Evolutionary conservation across 2,888 invertebrate species (phyloP).

Genomic region (Athetis lepigone): DNA sequence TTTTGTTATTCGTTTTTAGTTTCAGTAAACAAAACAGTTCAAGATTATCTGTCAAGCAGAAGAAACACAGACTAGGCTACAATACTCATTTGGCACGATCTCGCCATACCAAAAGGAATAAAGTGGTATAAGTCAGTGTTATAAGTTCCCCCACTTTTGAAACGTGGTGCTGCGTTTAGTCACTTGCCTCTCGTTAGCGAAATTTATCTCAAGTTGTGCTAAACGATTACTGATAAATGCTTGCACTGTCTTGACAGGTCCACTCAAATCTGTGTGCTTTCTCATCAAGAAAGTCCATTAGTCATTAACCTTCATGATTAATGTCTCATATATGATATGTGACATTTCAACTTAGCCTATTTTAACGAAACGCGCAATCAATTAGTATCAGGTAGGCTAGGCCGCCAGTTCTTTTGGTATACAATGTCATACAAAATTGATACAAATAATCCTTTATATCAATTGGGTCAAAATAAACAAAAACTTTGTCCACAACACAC

Average conservation of each 20-base stretch:
- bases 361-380: no score
- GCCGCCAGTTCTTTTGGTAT: no score
- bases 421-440: no score
- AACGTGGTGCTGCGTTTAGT: slow-evolving; percentile 52
- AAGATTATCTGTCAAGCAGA: slow-evolving; percentile 44
- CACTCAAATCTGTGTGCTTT: no score
- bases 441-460: neutral
- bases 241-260: no score
- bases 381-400: no score
- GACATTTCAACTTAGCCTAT: no score
- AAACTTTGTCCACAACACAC: neutral
- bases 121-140: slow-evolving; percentile 71
- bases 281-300: no score
- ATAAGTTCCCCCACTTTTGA: slow-evolving; percentile 76
- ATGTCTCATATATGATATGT: no score
- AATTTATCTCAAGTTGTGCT: neutral
- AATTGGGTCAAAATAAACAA: neutral
- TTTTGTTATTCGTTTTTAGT: slow-evolving; percentile 5
- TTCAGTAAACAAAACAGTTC: slow-evolving; percentile 10
- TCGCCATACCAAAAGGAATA: slow-evolving; percentile 67
- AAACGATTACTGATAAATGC: no score
- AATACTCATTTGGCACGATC: slow-evolving; percentile 74
- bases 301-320: no score
- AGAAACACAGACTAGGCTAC: slow-evolving; percentile 43
- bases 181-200: neutral